These are phyloP conservation scores for Dorcus parallelipipedus DNA, from an alignment of 2,888 invertebrate species.

Conservation along the genomic window DNA sequence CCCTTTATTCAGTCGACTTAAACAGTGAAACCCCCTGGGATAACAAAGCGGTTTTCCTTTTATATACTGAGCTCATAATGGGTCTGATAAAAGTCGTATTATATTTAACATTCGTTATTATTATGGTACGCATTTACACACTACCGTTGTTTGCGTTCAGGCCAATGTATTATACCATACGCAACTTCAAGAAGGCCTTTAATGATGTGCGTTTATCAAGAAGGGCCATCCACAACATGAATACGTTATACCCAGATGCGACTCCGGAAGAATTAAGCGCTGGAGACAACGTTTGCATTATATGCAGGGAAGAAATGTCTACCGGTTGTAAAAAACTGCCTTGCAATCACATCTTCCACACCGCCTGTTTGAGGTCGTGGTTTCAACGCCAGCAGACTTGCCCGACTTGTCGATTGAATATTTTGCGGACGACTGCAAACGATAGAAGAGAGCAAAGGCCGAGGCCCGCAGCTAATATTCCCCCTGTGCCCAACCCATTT, in stretches of 20 bases:
- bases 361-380: slow-evolving; percentile 96
- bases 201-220: slow-evolving; percentile 96
- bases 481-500: slow-evolving; percentile 23
- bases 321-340: slow-evolving; percentile 91
- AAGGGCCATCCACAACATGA: slow-evolving; percentile 96
- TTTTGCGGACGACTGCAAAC: slow-evolving; percentile 39
- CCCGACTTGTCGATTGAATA: slow-evolving; percentile 95
- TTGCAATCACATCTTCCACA: slow-evolving; percentile 99
- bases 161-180: slow-evolving; percentile 99
- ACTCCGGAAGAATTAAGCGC: slow-evolving; percentile 86
- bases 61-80: slow-evolving; percentile 94
- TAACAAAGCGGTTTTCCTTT: slow-evolving; percentile 94
- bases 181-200: slow-evolving; percentile 96
- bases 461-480: slow-evolving; percentile 20
- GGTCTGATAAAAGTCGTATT: slow-evolving; percentile 73
- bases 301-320: slow-evolving; percentile 80
- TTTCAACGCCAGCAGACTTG: slow-evolving; percentile 99
- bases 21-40: slow-evolving; percentile 98
- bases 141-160: slow-evolving; percentile 97
- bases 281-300: slow-evolving; percentile 98
- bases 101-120: slow-evolving; percentile 74
- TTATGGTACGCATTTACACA: slow-evolving; percentile 96
- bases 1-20: slow-evolving; percentile 82
- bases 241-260: slow-evolving; percentile 95
- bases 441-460: slow-evolving; percentile 16